Evolutionary conservation across 2,797 vertebrate genomes (phyloP).

Genomic region (Agapornis canus): DNA sequence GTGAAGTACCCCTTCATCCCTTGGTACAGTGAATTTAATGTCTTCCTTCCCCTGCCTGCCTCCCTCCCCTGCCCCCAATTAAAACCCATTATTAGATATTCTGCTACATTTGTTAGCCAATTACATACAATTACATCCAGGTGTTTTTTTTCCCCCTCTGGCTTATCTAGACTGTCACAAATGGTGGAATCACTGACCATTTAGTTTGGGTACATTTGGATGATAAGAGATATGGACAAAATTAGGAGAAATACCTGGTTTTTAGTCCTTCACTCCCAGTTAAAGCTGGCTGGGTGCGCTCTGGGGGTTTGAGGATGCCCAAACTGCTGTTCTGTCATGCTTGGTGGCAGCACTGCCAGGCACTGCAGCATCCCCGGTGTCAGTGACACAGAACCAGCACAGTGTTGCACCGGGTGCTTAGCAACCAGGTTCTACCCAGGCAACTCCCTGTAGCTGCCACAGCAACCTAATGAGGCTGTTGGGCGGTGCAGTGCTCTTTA

Average conservation of each 20-base stretch:
- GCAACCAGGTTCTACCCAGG: neutral
- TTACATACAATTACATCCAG: neutral
- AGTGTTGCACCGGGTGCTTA: neutral
- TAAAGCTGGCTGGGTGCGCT: neutral
- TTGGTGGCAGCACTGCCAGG: neutral
- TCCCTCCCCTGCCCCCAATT: accelerated
- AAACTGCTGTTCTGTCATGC: neutral
- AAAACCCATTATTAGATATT: neutral
- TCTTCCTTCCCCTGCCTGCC: neutral
- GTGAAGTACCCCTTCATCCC: neutral
- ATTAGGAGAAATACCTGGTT: neutral
- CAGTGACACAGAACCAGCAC: neutral
- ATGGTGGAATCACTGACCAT: neutral
- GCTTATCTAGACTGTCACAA: neutral
- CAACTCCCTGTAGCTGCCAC: neutral
- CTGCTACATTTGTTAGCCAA: neutral
- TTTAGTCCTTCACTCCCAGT: neutral
- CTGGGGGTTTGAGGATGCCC: neutral
- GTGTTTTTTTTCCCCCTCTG: neutral
- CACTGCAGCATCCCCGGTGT: neutral
- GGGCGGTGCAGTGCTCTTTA: neutral
- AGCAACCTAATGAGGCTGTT: neutral
- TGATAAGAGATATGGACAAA: neutral
- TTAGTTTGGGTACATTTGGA: neutral
- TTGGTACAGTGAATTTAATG: neutral